A percentile compares a stretch with the other conserved stretches of the same genome.
Evolutionary conservation across 2,113 vertebrate species (phyloP).

Genomic region (Epinephelus lanceolatus): DNA sequence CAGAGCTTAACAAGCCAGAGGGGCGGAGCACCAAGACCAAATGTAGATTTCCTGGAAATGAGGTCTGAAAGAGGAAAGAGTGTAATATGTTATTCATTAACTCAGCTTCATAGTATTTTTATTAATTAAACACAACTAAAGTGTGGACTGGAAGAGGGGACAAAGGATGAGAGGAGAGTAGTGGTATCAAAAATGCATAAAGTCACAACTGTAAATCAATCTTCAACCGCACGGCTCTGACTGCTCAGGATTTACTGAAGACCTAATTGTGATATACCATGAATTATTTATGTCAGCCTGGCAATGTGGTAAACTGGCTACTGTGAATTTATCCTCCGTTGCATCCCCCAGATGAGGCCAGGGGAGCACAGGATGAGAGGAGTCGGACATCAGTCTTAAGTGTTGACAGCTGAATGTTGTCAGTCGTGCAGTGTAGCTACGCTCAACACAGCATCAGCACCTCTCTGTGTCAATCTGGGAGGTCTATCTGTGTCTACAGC

Average conservation of each 20-base stretch:
- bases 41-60: constrained; percentile 95
- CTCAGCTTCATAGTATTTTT: background rate
- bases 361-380: background rate
- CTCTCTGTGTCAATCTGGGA: constrained; percentile 53
- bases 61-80: constrained; percentile 82
- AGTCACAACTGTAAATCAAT: background rate
- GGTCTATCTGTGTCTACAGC: constrained; percentile 24
- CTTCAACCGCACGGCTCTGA: too few species aligned
- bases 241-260: background rate
- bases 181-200: too few species aligned
- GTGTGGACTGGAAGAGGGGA: background rate
- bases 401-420: constrained; percentile 25
- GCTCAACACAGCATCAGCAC: constrained; percentile 61
- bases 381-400: constrained; percentile 13
- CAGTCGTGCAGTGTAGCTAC: background rate
- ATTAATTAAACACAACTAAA: background rate
- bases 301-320: background rate
- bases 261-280: background rate
- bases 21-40: constrained; percentile 94
- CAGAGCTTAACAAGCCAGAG: constrained; percentile 83
- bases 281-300: background rate
- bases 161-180: background rate
- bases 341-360: background rate
- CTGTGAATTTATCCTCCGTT: background rate
- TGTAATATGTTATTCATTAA: background rate